Percentiles rank a stretch among this genome's conserved stretches.
phyloP scores from a whole-genome alignment of 1,140 invertebrate genomes.

The Cryptotermes secundus region DNA sequence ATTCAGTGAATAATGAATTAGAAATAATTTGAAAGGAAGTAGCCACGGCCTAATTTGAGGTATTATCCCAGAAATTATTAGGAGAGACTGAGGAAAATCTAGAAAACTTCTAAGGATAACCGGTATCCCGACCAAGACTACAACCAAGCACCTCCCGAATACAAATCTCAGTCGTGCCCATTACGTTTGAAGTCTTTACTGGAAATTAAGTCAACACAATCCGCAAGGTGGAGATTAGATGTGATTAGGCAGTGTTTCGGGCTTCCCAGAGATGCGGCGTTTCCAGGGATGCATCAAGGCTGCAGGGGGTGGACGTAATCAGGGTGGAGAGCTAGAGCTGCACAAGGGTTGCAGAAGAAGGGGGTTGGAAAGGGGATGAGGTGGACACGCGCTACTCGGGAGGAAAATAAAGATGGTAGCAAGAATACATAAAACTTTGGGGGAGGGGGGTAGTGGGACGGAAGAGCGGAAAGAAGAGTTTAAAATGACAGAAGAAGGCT shows the following conservation, averaged over 20 bases:
- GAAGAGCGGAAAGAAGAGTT: background rate
- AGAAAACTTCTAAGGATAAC: too few relatives aligned
- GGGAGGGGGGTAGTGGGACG: background rate
- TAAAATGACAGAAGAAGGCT: background rate
- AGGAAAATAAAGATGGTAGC: background rate
- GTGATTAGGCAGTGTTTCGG: background rate
- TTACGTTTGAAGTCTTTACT: too few relatives aligned
- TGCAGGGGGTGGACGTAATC: background rate
- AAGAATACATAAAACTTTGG: background rate
- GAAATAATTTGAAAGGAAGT: too few relatives aligned
- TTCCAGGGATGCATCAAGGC: conserved; percentile 2
- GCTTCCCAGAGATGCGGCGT: background rate
- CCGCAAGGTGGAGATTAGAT: too few relatives aligned
- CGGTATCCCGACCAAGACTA: too few relatives aligned
- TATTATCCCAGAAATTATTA: too few relatives aligned
- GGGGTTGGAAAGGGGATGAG: background rate
- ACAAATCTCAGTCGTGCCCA: too few relatives aligned
- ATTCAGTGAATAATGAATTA: too few relatives aligned
- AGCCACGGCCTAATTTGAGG: too few relatives aligned
- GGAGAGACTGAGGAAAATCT: too few relatives aligned
- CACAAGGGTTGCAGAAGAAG: background rate
- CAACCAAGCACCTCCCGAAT: too few relatives aligned
- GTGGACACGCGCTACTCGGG: background rate
- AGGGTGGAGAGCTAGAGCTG: background rate
- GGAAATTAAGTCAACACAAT: too few relatives aligned